Base-by-base conservation (phyloP, 35 echinoderm and acorn worm genomes). In the Lytechinus variegatus region DNA sequence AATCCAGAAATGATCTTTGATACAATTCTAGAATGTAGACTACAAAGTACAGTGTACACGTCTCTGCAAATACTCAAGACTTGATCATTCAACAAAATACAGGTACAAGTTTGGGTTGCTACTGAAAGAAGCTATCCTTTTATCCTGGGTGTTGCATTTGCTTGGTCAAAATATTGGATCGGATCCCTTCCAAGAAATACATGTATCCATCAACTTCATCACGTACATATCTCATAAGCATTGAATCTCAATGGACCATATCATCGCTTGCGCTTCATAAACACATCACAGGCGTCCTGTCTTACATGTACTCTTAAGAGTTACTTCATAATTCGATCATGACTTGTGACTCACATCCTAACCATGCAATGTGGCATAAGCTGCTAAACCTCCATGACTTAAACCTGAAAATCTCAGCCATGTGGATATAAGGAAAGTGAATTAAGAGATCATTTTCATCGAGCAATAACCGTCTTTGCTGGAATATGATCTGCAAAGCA, bases 281-380 rank as follows among this genome's bases (percentile, higher is more conserved):
- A 79, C 16, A 79, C 21, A 79, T 79, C 66, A 79, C 66, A 79
- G 16, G 66, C 66, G 16, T 79, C 66, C 66, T 5, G 66, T 79
- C 21, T 19, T 24, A 21, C 24, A 6, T 5, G 16, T 24, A 14
- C 4, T 24, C 7, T 24, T n/a, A n/a, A 13, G 3, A 24, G 66
- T 79, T 79, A 79, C 16, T 28, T 54, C 28, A 90, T 90, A 90
- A 90, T 90, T 90, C 27, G 88, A 90, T 90, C 88, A 90, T 54
- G 52, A 52, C 88, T 14, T 29, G 29, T 90, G 88, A 90, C 88
- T 90, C 88, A 90, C 88, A 90, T 90, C 88, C 88, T 90, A 44
- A 21, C 28, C 88, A 90, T 90, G 88, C 88, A 90, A 90, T 90
- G 88, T 52, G 52, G 88, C 66, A 90, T 54, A 51, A 44, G 88